Base-by-base conservation (phyloP, 2,888 invertebrate genomes). In the Campoplex capitator region DNA sequence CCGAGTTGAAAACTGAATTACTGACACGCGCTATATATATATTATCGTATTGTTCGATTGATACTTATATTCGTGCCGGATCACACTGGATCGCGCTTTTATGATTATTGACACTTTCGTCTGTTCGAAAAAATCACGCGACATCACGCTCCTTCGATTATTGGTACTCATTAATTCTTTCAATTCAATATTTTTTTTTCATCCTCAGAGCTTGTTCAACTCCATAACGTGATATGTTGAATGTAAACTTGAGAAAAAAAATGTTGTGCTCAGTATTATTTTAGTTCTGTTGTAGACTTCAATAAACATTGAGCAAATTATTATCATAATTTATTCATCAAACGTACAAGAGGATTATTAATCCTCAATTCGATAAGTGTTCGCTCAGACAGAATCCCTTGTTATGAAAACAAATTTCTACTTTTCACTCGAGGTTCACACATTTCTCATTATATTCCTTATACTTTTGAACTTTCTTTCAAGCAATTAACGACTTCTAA, bases 111-210 rank as follows among this genome's bases (percentile, higher is more conserved):
- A 70, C 32, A 79, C 70, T 28, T 42, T 54, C 62, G 32, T 32
- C 42, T 42, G 23, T 56, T 67, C 32, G 32, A 51, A 67, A 51
- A 67, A 35, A 67, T 68, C 51, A 67, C 67, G 65, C 45, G 38
- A 13, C 45, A 45, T 45, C 45, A 45, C 11, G 45, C 45, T 45
- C 2, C 70, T 78, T 75, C 77, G 48, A 85, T 85, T 83, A 79
- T 75, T 48, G 58, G 48, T 80, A 71, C 45, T 71, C 58, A 32
- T 48, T 51, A 35, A 51, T 45, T 42, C 35, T 56, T 7, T 32
- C 42, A 45, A 76, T 68, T 75, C 32, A 70, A 74, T 32, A 48
- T 48, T 32, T 54, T 78, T 62, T 38, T 18, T 62, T 16, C 32
- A 16, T 62, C 32, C 32, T 32, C 16, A 16, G 13, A 62, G 16